These are phyloP conservation scores for Neodiprion lecontei DNA, from an alignment of 1,140 invertebrate species.

Conservation along the genomic window DNA sequence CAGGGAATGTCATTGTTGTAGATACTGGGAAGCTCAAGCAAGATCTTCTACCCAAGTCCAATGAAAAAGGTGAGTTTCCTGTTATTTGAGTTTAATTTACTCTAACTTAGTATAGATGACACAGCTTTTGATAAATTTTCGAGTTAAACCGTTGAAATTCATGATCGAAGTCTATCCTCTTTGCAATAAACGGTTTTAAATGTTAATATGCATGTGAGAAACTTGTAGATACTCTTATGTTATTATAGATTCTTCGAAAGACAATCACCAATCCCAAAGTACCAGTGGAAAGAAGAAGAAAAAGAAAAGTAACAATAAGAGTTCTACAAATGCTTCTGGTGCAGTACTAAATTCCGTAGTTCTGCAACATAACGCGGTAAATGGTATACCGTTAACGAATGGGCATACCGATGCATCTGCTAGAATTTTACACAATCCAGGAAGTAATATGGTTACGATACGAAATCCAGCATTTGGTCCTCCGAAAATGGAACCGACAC, in stretches of 20 bases:
- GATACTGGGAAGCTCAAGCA: slow-evolving; percentile 69
- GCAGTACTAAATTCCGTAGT: slow-evolving; percentile 4
- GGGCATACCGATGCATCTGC: slow-evolving; percentile 42
- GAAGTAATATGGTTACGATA: slow-evolving; percentile 76
- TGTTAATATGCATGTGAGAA: no score
- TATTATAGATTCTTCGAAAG: slow-evolving; percentile 25
- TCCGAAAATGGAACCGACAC: slow-evolving; percentile 54
- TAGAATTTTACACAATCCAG: slow-evolving; percentile 54
- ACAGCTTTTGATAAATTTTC: slow-evolving; percentile 49
- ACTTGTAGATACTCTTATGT: slow-evolving; percentile 23
- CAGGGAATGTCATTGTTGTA: slow-evolving; percentile 70
- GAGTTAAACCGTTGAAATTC: slow-evolving; percentile 27
- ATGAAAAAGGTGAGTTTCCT: slow-evolving; percentile 45
- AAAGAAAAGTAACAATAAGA: slow-evolving; percentile 67
- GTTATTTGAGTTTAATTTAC: slow-evolving; percentile 22
- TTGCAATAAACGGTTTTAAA: slow-evolving; percentile 7
- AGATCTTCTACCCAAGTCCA: slow-evolving; percentile 49
- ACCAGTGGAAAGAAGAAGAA: slow-evolving; percentile 62
- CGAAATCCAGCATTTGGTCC: slow-evolving; percentile 75
- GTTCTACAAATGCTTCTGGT: slow-evolving; percentile 28
- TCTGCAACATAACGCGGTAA: background rate
- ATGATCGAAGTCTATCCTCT: background rate
- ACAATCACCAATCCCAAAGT: slow-evolving; percentile 29
- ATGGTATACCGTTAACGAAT: slow-evolving; percentile 14
- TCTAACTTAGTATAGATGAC: slow-evolving; percentile 15